Evolutionary conservation across 2,113 vertebrate genomes (phyloP).

Genomic region (Lamprologus sp.): DNA sequence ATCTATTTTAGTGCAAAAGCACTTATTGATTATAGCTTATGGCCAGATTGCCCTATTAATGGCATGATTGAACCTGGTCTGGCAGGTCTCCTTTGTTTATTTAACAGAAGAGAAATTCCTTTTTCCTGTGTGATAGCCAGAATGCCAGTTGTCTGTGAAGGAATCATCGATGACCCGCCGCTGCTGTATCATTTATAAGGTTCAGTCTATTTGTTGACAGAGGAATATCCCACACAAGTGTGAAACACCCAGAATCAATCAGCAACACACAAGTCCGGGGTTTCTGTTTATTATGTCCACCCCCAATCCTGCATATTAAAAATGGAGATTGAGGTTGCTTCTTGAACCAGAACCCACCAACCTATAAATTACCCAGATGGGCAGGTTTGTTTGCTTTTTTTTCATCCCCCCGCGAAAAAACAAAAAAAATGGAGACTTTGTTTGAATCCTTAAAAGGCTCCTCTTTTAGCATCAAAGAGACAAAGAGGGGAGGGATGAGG

Average conservation of each 20-base stretch:
- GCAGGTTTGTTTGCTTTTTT: not conserved
- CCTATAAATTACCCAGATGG: not conserved
- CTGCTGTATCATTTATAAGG: not conserved
- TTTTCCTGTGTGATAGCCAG: not conserved
- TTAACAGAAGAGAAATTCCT: not conserved
- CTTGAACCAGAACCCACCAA: not conserved
- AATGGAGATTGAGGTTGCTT: not conserved
- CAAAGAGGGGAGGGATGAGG: not conserved
- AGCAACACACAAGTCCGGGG: not conserved
- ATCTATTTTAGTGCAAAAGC: conserved; percentile 23
- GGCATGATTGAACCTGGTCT: conserved; percentile 11
- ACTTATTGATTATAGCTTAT: conserved; percentile 55
- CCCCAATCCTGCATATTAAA: not conserved
- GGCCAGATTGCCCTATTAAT: conserved; percentile 38
- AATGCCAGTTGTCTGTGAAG: not conserved
- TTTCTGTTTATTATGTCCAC: not conserved
- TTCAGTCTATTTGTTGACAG: not conserved
- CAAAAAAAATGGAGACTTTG: not conserved
- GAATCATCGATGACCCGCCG: not conserved
- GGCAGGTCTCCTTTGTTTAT: not conserved
- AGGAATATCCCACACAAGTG: not conserved
- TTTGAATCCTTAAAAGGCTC: conserved; percentile 39
- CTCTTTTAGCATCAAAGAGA: conserved; percentile 35
- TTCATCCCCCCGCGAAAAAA: not conserved
- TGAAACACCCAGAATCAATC: not conserved